Conservation (phyloP, 2,113 vertebrate species). For the Tetrax tetrax region DNA sequence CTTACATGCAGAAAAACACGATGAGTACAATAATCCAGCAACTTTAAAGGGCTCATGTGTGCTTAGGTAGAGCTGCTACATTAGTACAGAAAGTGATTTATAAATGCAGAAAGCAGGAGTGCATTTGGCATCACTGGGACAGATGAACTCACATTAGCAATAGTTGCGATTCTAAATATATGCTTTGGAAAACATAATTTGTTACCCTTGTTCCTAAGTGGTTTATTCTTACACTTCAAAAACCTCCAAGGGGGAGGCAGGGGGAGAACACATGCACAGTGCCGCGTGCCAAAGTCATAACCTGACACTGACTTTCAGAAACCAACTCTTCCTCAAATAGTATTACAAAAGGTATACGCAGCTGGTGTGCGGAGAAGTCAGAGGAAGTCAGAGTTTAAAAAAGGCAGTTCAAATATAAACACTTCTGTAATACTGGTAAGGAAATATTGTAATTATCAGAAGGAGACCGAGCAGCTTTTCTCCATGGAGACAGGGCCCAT, state of each 20-base stretch:
- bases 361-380: neutral
- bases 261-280: neutral
- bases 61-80: neutral
- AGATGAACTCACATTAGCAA: rapidly evolving
- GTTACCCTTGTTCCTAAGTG: neutral
- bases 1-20: neutral
- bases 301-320: neutral
- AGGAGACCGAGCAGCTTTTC: neutral
- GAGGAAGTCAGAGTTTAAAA: neutral
- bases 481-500: neutral
- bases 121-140: rapidly evolving
- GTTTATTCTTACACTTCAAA: neutral
- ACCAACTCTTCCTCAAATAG: neutral
- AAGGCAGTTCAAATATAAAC: neutral
- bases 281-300: neutral
- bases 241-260: neutral
- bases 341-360: neutral
- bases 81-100: neutral
- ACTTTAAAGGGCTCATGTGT: neutral
- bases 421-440: neutral
- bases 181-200: neutral
- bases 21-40: neutral
- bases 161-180: neutral
- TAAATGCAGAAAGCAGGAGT: neutral
- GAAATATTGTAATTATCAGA: neutral